Conservation (phyloP, 2,113 vertebrate species). For the Geococcyx californianus region DNA sequence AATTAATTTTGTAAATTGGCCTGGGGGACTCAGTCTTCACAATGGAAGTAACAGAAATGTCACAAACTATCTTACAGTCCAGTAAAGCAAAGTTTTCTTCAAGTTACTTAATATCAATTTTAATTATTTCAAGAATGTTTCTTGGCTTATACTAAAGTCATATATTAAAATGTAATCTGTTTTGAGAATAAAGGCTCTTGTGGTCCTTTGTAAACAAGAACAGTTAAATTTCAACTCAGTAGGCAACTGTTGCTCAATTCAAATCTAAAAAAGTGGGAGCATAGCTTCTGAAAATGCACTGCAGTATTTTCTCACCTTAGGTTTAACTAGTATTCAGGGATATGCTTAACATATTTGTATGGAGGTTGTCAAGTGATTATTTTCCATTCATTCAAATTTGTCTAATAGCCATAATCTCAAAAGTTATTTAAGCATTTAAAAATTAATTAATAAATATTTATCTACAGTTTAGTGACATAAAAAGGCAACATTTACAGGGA, state of each 20-base stretch:
- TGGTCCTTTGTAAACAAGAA: not conserved
- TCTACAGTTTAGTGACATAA: not conserved
- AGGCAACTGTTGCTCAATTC: not conserved
- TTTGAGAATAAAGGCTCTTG: not conserved
- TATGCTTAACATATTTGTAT: not conserved
- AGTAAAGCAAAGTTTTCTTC: constrained; percentile 21
- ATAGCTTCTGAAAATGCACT: not conserved
- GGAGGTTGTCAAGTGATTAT: not conserved
- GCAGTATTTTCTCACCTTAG: not conserved
- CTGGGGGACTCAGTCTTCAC: constrained; percentile 11
- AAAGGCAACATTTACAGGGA: not conserved
- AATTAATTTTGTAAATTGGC: constrained; percentile 54
- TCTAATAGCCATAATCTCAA: not conserved
- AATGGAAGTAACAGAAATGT: constrained; percentile 39
- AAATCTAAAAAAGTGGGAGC: not conserved
- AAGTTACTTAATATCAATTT: not conserved
- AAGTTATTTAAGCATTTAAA: not conserved
- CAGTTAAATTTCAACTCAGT: not conserved
- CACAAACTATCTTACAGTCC: not conserved
- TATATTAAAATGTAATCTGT: not conserved
- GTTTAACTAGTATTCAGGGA: not conserved
- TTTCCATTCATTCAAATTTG: not conserved
- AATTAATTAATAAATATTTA: not conserved
- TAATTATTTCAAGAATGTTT: not conserved
- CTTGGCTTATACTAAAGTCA: not conserved